Base-by-base conservation (phyloP, 1,140 invertebrate genomes). In the Leptinotarsa lineolata region DNA sequence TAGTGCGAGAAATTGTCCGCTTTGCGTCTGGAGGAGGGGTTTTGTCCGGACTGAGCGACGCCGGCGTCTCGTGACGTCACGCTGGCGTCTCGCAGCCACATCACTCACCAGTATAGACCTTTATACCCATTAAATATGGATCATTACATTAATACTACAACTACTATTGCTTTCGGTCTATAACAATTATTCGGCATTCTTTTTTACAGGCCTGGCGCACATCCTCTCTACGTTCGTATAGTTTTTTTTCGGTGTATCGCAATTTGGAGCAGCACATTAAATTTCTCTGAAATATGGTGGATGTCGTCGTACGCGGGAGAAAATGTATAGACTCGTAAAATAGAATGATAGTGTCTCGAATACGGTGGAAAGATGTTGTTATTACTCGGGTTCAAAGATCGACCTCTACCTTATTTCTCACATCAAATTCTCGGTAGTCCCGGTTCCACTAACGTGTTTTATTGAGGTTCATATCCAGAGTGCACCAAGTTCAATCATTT, bases 61-160 rank as follows among this genome's bases (percentile, higher is more conserved):
- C 76, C 76, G 74, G 48, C 69, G 71, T 75, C 68, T 75, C 71
- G 74, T 77, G 74, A 77, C 76, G 76, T 75, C 74, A 77, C 74
- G 67, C 72, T 75, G 76, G 76, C 76, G 76, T 77, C 76, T 75
- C 74, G 72, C 68, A 67, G 74, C 69, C 74, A 75, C 67, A 74
- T 74, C 73, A 74, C 68, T 70, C 73, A 74, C 59, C 45, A 68
- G 15, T 18, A 68, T 68, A 68, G 67, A 68, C 67, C 72, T 73
- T 73, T 73, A 73, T 68, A 63, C 60, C 68, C 72, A 68, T 73
- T 73, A 73, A 59, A 68, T 73, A 68, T 68, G 66, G 67, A 68
- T 73, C 72, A 73, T 73, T 73, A 73, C 72, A 58, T 74, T 69
- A 60, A 18, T 58, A 58, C 68, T 69, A 69, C 68, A 69, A 69